Evolutionary conservation across 2,888 invertebrate species (phyloP).

Genomic region (Phaonia tiefii): DNA sequence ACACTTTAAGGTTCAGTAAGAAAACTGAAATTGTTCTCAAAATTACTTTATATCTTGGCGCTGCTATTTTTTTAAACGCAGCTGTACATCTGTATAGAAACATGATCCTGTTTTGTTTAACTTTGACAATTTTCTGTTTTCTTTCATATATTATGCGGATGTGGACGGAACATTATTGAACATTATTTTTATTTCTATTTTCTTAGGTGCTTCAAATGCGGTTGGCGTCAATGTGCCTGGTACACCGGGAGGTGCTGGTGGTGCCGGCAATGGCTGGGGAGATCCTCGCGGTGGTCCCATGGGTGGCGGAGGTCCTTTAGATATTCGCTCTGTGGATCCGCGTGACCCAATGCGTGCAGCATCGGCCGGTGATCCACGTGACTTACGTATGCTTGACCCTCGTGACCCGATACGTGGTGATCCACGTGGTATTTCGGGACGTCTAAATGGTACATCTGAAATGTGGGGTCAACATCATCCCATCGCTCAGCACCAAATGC

Average conservation of each 20-base stretch:
- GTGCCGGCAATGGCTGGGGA: conserved; percentile 82
- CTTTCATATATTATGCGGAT: conserved; percentile 68
- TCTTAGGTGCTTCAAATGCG: conserved; percentile 69
- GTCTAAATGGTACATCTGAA: conserved; percentile 89
- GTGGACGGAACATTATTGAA: conserved; percentile 58
- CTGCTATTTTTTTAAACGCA: no score
- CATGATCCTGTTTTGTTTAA: no score
- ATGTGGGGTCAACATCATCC: conserved; percentile 89
- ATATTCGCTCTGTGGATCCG: conserved; percentile 82
- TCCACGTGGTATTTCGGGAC: conserved; percentile 90
- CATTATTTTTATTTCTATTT: conserved; percentile 10
- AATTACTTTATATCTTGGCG: no score
- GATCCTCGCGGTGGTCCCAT: conserved; percentile 82
- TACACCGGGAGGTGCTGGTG: conserved; percentile 68
- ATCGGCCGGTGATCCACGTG: conserved; percentile 78
- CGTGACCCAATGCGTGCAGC: conserved; percentile 80
- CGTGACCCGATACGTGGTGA: conserved; percentile 84
- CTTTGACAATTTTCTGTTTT: conserved; percentile 1
- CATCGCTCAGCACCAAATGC: conserved; percentile 77
- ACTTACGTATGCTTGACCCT: conserved; percentile 81
- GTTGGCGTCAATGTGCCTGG: conserved; percentile 68
- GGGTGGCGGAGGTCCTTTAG: conserved; percentile 78
- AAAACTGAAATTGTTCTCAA: no score
- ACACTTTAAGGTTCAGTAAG: no score
- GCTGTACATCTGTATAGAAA: no score